Evolutionary conservation across 2,113 vertebrate species (phyloP), one percentile per base, ranked within the genome.

Genomic region (Arvicanthis niloticus): DNA sequence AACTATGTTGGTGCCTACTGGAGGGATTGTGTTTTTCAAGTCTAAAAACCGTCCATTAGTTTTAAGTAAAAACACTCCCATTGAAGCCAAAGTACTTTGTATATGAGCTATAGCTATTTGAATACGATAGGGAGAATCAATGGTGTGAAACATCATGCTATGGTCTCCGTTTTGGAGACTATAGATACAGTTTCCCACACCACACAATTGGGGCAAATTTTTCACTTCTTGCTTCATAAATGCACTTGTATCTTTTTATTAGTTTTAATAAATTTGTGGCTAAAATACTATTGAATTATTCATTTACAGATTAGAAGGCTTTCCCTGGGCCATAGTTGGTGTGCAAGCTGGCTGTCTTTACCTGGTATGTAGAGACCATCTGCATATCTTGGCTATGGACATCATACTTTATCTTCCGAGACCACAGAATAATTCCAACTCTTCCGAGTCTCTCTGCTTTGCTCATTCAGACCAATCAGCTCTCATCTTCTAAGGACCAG

Each of bases 11-110:
- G 1, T 81, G 65, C 68, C 53, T 29, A n/a, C 72, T 94, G 40
- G 89, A 76, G 12, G n/a, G 58, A 89, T 93, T 34, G n/a, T 68
- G 24, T 60, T 91, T 88, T 91, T 89, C 76, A 96, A 94, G 17
- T 48, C 78, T 88, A 88, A 68, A 94, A 76, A 2, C 68, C 29
- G 76, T 73, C 76, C 26, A 56, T 95, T 75, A 81, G n/a, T 42
- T 86, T 95, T 81, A 76, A 93, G 76, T 51, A 60, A 40, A 95
- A 96, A 42, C 31, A 84, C 26, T 42, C 13, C 37, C 77, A 1
- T 88, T 92, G 89, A 95, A 75, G 60, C 0, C 58, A 62, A 91
- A 17, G 13, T 4, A 24, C 7, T 15, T 34, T 7, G 0, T 2
- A 1, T 21, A 73, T 1, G 7, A n/a, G 88, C 70, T 48, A 3